Evolutionary conservation across 1,140 invertebrate genomes (phyloP), one percentile per base, ranked within the genome.

Genomic region (Calosoma granatense): DNA sequence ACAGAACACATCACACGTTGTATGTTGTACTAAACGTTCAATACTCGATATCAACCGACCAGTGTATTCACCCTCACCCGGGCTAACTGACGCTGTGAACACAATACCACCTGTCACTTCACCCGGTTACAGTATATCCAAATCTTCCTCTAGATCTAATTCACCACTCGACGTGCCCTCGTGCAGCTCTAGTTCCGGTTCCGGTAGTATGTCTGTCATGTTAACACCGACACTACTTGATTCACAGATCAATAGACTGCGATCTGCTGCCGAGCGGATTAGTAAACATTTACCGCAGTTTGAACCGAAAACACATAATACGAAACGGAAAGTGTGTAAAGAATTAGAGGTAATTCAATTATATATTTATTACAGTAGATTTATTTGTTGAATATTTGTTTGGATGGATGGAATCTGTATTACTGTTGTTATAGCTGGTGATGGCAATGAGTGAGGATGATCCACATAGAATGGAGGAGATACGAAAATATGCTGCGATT

Each of bases 401-500:
- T n/a, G n/a, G n/a, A n/a, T n/a, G n/a, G n/a, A n/a, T n/a, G n/a
- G n/a, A 36, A n/a, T n/a, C 26, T 56, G n/a, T 21, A 54, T 54
- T 26, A 51, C 22, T 61, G 39, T 17, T 62, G 57, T 71, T 70
- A 23, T 65, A 87, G 81, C 76, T 87, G 67, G 87, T 95, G 20
- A 90, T 95, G 79, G 83, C 85, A 59, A 92, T 96, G 87, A 79
- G 86, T 4, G 90, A 93, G 64, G 84, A 84, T 54, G 91, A 95
- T 75, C 91, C 90, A 0, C 76, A 85, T 14, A 75, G 90, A 61
- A 92, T 97, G 87, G 91, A 97, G 55, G 88, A 94, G 69, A 92
- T 98, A 60, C 81, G 95, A 65, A 94, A 94, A 71, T 98, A 93
- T 72, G 90, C 94, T 14, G 92, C 94, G 12, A 98, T 98, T 66